These are phyloP conservation scores for Ochropleura plecta DNA, from an alignment of 2,888 invertebrate species.

Conservation along the genomic window DNA sequence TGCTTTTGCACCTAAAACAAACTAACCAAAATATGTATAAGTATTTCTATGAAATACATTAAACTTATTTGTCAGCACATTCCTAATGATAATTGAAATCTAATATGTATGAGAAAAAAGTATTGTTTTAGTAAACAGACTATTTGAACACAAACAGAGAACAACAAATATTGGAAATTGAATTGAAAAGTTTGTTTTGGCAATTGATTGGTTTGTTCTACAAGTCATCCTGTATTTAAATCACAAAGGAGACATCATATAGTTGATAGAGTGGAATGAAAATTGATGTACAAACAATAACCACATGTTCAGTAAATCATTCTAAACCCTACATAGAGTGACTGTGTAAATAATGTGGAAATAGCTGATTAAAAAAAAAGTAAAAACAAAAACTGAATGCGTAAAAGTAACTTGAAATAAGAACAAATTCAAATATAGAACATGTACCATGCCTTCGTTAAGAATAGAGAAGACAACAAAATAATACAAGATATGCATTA, in stretches of 20 bases:
- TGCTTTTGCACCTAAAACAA: background rate
- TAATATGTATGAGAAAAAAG: background rate
- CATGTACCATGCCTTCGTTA: too few species aligned
- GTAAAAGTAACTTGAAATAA: too few species aligned
- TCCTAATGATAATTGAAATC: background rate
- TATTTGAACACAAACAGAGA: background rate
- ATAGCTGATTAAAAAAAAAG: too few species aligned
- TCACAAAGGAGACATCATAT: background rate
- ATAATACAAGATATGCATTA: too few species aligned
- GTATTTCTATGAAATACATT: background rate
- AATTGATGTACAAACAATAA: too few species aligned
- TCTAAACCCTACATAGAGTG: too few species aligned
- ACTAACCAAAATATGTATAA: background rate
- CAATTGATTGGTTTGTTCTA: background rate
- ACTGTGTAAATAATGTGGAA: too few species aligned
- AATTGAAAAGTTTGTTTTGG: background rate
- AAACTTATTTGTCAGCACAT: background rate
- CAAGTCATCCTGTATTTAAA: background rate
- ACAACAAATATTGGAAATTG: background rate
- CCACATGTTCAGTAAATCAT: too few species aligned
- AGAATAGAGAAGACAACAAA: too few species aligned
- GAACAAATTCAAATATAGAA: too few species aligned
- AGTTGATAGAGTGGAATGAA: background rate
- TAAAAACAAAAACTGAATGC: too few species aligned
- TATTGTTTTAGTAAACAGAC: conserved; percentile 2